These are phyloP conservation scores for Sphaeridia pumilis DNA, from an alignment of 2,888 invertebrate genomes.

Conservation along the genomic window DNA sequence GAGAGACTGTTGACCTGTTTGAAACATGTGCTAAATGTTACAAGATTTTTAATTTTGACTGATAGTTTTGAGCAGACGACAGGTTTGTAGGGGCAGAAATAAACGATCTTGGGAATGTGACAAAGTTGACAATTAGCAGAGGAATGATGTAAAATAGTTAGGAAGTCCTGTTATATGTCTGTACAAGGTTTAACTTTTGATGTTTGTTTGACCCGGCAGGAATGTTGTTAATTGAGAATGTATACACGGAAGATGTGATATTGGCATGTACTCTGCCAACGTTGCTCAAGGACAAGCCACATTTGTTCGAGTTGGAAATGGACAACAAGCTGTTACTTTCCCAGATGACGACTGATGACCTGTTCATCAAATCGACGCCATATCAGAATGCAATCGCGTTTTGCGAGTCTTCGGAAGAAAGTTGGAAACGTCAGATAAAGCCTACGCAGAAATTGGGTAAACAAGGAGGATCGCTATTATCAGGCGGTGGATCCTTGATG, in stretches of 20 bases:
- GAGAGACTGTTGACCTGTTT: too few relatives aligned
- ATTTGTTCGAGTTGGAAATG: slow-evolving; percentile 46
- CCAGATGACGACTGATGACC: slow-evolving; percentile 51
- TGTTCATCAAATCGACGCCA: slow-evolving; percentile 51
- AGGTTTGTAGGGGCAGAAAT: too few relatives aligned
- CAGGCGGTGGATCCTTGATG: too few relatives aligned
- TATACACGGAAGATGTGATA: slow-evolving; percentile 52
- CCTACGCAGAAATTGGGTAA: slow-evolving; percentile 38
- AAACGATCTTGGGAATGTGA: too few relatives aligned
- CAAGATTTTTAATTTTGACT: too few relatives aligned
- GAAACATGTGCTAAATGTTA: too few relatives aligned
- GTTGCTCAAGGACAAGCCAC: slow-evolving; percentile 43
- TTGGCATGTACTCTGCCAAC: slow-evolving; percentile 55
- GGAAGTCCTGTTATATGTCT: too few relatives aligned
- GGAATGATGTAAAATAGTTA: too few relatives aligned
- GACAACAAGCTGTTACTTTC: slow-evolving; percentile 48
- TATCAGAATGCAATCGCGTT: slow-evolving; percentile 54
- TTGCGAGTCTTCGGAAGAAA: slow-evolving; percentile 46
- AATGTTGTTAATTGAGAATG: slow-evolving; percentile 50
- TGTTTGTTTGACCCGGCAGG: slow-evolving; percentile 37
- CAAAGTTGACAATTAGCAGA: too few relatives aligned
- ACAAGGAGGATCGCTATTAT: slow-evolving; percentile 24
- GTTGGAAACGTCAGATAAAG: slow-evolving; percentile 40
- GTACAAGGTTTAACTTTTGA: neutral
- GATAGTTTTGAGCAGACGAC: too few relatives aligned